Evolutionary conservation across 1,140 invertebrate species (phyloP).

Genomic region (Ylistrum balloti): DNA sequence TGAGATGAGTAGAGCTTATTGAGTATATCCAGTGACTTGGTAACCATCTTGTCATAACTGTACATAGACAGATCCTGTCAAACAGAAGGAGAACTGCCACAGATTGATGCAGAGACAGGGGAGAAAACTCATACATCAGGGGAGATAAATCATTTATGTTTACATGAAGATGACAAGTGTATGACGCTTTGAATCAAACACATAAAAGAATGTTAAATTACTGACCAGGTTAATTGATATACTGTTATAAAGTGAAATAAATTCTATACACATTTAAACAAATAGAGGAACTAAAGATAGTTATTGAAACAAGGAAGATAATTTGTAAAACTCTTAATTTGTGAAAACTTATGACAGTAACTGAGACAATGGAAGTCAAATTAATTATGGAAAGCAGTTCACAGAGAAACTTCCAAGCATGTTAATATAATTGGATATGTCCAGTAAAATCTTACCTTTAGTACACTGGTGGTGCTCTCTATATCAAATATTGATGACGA

Average conservation of each 20-base stretch:
- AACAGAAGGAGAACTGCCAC: background rate
- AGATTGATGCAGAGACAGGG: background rate
- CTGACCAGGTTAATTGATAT: too few relatives aligned
- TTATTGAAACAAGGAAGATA: background rate
- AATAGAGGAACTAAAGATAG: too few relatives aligned
- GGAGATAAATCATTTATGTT: background rate
- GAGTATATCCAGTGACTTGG: conserved; percentile 77
- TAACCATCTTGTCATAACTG: conserved; percentile 80
- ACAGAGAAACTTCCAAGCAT: too few relatives aligned
- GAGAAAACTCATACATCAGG: background rate
- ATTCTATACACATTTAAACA: too few relatives aligned
- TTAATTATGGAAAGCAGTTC: too few relatives aligned
- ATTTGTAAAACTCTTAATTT: background rate
- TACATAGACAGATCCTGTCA: conserved; percentile 80
- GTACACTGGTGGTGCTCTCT: conserved; percentile 76
- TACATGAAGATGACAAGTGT: too few relatives aligned
- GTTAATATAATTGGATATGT: too few relatives aligned
- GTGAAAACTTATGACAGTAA: too few relatives aligned
- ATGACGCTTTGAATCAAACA: too few relatives aligned
- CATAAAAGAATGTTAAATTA: too few relatives aligned
- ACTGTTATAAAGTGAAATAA: too few relatives aligned
- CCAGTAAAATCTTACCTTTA: conserved; percentile 69
- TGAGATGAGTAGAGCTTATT: conserved; percentile 81
- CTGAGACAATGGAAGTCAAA: too few relatives aligned
- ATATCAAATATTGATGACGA: conserved; percentile 78